These are phyloP conservation scores for Anguilla marmorata DNA, from an alignment of 2,797 vertebrate genomes.

Conservation along the genomic window DNA sequence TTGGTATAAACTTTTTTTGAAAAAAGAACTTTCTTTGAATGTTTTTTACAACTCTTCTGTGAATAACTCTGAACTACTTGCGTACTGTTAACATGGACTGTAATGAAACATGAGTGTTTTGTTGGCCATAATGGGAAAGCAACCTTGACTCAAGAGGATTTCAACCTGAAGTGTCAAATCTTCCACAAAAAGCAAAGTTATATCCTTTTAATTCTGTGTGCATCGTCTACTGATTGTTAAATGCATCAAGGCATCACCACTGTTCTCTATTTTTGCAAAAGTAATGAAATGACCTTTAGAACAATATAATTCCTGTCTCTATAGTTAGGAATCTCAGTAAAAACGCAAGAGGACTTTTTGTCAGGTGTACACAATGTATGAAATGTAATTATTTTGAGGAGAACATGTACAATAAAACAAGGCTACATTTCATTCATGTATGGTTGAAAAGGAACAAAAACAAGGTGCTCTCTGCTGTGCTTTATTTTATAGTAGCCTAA, in stretches of 20 bases:
- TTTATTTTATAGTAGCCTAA: not conserved
- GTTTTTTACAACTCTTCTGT: not conserved
- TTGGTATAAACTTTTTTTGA: not conserved
- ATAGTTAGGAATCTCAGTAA: slow-evolving; percentile 7
- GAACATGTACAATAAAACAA: not conserved
- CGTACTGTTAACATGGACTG: not conserved
- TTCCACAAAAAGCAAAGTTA: not conserved
- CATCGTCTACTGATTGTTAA: not conserved
- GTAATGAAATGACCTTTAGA: slow-evolving; percentile 21
- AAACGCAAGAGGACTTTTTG: not conserved
- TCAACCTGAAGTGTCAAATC: not conserved
- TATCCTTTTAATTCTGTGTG: slow-evolving; percentile 15
- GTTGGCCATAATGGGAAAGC: not conserved
- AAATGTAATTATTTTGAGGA: not conserved
- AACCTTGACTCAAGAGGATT: slow-evolving; percentile 35
- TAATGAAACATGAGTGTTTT: not conserved
- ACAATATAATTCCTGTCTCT: slow-evolving; percentile 12
- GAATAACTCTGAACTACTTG: not conserved
- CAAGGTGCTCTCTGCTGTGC: not conserved
- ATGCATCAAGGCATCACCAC: not conserved
- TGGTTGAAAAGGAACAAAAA: not conserved
- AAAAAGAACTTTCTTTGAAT: not conserved
- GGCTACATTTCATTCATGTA: not conserved
- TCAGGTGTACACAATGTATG: not conserved
- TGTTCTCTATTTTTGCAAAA: not conserved